Evolutionary conservation across 2,888 invertebrate species (phyloP).

Genomic region (Ennomos fuscantarius): DNA sequence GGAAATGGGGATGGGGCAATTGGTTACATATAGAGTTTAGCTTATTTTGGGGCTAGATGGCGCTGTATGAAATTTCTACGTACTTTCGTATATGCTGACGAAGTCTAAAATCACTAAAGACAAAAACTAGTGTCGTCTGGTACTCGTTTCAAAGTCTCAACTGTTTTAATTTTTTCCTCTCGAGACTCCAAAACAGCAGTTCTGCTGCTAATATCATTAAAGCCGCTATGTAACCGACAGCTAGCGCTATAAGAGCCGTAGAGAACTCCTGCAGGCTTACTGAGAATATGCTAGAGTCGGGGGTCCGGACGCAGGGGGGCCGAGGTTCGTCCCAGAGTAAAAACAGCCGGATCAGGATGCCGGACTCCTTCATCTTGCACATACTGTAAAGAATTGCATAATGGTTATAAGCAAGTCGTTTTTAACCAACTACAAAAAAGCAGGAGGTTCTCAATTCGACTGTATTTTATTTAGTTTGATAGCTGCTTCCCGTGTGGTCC

Average conservation of each 20-base stretch:
- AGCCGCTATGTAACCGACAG: constrained; percentile 75
- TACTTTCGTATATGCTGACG: no score
- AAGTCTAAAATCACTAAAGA: neutral
- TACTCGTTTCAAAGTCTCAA: constrained; percentile 41
- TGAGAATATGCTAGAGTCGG: constrained; percentile 73
- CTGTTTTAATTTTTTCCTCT: constrained; percentile 22
- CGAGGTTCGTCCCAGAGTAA: constrained; percentile 85
- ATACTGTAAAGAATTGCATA: constrained; percentile 67
- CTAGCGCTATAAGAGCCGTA: constrained; percentile 81
- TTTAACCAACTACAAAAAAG: no score
- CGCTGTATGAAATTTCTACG: no score
- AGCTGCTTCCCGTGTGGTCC: no score
- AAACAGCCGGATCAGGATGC: constrained; percentile 84
- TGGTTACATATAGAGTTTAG: no score
- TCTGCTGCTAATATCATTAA: constrained; percentile 65
- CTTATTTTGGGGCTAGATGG: no score
- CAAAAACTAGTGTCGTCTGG: no score
- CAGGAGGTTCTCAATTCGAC: no score
- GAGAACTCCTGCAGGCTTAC: constrained; percentile 86
- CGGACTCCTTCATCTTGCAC: constrained; percentile 84
- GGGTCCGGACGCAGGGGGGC: constrained; percentile 83
- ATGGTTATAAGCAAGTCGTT: no score
- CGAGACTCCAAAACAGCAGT: constrained; percentile 37
- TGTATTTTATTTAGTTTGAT: no score
- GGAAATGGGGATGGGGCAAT: no score